phyloP scores from a whole-genome alignment of 2,797 vertebrate genomes.

The Pogonophryne albipinna region DNA sequence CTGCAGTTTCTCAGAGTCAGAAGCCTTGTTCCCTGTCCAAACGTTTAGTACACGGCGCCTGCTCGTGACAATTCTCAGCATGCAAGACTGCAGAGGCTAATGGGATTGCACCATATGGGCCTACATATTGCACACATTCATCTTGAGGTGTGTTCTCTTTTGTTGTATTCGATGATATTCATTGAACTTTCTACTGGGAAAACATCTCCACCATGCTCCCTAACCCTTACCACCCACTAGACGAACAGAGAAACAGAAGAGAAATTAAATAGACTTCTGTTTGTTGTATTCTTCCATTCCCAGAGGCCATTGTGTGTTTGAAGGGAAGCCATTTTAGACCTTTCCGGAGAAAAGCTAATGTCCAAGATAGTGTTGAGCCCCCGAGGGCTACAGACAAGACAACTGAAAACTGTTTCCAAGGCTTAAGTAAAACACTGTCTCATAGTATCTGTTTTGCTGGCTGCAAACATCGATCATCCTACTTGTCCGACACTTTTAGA shows the following conservation, averaged over 20 bases:
- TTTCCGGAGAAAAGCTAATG: slow-evolving; percentile 67
- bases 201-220: slow-evolving; percentile 47
- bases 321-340: slow-evolving; percentile 51
- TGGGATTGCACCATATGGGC: slow-evolving; percentile 69
- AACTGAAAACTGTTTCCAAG: slow-evolving; percentile 68
- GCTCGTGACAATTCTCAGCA: slow-evolving; percentile 67
- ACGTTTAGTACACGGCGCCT: slow-evolving; percentile 68
- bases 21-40: slow-evolving; percentile 38
- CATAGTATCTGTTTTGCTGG: slow-evolving; percentile 64
- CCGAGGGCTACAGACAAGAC: slow-evolving; percentile 55
- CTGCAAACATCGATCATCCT: slow-evolving; percentile 78
- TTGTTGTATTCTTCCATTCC: slow-evolving; percentile 50
- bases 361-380: slow-evolving; percentile 48
- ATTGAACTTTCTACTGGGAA: slow-evolving; percentile 54
- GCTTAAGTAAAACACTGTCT: slow-evolving; percentile 75
- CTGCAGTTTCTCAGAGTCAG: slow-evolving; percentile 39
- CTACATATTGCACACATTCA: slow-evolving; percentile 63
- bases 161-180: slow-evolving; percentile 51
- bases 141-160: slow-evolving; percentile 44
- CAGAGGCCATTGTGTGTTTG: slow-evolving; percentile 48
- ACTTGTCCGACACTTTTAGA: slow-evolving; percentile 63
- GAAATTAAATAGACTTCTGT: slow-evolving; percentile 50
- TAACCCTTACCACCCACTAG: slow-evolving; percentile 34
- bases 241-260: slow-evolving; percentile 32
- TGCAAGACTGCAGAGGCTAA: slow-evolving; percentile 67